These are phyloP conservation scores for Drosophila ohnishii DNA, from an alignment of 1,140 invertebrate species.

Conservation along the genomic window DNA sequence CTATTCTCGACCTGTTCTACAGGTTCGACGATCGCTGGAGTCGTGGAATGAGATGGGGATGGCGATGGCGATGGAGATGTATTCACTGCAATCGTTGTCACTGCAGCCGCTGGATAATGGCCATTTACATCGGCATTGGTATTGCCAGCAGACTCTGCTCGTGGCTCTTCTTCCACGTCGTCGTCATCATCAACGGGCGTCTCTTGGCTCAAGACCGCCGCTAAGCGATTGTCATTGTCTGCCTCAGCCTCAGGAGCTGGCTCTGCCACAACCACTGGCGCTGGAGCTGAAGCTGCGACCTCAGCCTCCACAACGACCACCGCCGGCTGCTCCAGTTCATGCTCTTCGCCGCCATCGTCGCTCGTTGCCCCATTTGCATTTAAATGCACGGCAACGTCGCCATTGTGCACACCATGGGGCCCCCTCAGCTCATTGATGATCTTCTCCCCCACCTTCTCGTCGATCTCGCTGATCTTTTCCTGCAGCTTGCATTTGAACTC, in stretches of 20 bases:
- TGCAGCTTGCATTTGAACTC: constrained; percentile 89
- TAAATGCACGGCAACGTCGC: constrained; percentile 67
- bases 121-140: constrained; percentile 57
- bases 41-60: constrained; percentile 23
- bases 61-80: constrained; percentile 41
- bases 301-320: constrained; percentile 19
- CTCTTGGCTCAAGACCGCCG: constrained; percentile 75
- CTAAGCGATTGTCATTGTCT: constrained; percentile 68
- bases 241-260: constrained; percentile 36
- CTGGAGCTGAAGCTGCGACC: constrained; percentile 7
- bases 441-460: constrained; percentile 88
- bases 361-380: constrained; percentile 69
- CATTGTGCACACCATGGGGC: constrained; percentile 66
- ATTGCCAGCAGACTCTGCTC: constrained; percentile 21
- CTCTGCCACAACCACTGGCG: constrained; percentile 21
- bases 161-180: constrained; percentile 18
- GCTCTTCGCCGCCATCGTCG: constrained; percentile 25
- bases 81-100: constrained; percentile 76
- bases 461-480: constrained; percentile 87
- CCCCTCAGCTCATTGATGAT: constrained; percentile 83
- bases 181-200: constrained; percentile 72
- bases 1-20: constrained; percentile 81
- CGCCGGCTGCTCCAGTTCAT: constrained; percentile 54
- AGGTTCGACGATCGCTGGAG: constrained; percentile 64
- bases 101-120: constrained; percentile 59